Percentiles rank a stretch among this genome's conserved stretches.
Evolutionary conservation across 92 coral and sea anemone genomes (phyloP).

Genomic region (Palythoa caribaeorum): DNA sequence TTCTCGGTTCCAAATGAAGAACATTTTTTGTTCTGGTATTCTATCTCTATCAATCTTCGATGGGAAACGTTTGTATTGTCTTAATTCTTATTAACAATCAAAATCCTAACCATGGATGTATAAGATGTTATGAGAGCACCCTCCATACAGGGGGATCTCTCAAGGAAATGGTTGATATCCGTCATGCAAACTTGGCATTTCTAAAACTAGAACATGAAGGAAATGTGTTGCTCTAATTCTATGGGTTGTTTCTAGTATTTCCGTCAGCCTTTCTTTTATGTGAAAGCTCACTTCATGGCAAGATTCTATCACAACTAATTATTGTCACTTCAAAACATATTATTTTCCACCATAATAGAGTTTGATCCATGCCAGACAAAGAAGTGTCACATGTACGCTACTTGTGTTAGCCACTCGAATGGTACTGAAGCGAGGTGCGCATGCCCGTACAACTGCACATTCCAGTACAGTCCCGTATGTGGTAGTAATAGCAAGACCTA

Average conservation of each 20-base stretch:
- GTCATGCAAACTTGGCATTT: too few species aligned
- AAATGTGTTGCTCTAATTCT: too few species aligned
- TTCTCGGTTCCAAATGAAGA: neutral
- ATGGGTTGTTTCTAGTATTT: too few species aligned
- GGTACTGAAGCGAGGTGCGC: conserved; percentile 71
- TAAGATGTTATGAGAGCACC: too few species aligned
- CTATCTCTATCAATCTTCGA: neutral
- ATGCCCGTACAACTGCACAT: conserved; percentile 83
- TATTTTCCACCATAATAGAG: conserved; percentile 18
- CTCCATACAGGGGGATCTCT: too few species aligned
- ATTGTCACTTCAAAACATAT: neutral
- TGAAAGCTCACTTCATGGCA: neutral
- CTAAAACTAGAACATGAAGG: too few species aligned
- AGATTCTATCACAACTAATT: neutral
- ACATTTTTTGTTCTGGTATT: neutral
- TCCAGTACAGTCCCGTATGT: conserved; percentile 84
- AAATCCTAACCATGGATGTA: too few species aligned
- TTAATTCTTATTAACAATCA: neutral
- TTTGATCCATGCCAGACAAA: conserved; percentile 84
- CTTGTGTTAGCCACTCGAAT: conserved; percentile 72
- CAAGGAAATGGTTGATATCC: too few species aligned
- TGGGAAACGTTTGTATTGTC: neutral
- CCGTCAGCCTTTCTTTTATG: neutral
- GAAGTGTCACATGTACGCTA: conserved; percentile 83
- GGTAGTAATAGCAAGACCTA: conserved; percentile 86